Evolutionary conservation across 2,797 vertebrate genomes (phyloP).

Genomic region (Eidolon dupreanum): DNA sequence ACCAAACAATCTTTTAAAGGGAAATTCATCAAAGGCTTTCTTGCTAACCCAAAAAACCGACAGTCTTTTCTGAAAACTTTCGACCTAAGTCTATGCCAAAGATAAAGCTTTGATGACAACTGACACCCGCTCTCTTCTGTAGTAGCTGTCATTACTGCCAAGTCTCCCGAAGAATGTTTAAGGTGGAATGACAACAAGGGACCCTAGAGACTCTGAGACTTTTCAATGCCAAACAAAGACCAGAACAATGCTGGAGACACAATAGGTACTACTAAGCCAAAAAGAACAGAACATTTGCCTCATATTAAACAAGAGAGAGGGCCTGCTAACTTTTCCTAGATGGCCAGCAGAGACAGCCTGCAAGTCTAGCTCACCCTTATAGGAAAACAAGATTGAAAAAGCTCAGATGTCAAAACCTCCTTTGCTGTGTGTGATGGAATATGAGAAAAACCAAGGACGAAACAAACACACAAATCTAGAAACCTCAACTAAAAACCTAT

Average conservation of each 20-base stretch:
- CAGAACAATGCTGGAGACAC: not conserved
- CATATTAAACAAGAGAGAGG: not conserved
- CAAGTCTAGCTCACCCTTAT: not conserved
- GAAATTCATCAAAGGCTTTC: conserved; percentile 8
- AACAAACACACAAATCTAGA: not conserved
- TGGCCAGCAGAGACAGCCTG: not conserved
- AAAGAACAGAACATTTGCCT: not conserved
- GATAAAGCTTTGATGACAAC: not conserved
- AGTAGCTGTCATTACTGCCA: not conserved
- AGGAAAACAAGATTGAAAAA: conserved; percentile 31
- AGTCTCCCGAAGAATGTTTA: not conserved
- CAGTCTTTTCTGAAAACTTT: not conserved
- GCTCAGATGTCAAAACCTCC: not conserved
- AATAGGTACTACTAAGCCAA: not conserved
- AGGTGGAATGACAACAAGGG: not conserved
- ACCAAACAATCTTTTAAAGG: not conserved
- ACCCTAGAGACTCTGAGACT: not conserved
- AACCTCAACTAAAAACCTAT: not conserved
- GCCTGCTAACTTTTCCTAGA: not conserved
- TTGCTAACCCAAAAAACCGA: not conserved
- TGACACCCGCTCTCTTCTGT: not conserved
- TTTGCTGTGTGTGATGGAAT: not conserved
- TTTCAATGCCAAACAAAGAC: not conserved
- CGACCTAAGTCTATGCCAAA: not conserved
- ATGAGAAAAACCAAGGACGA: not conserved